These are phyloP conservation scores for Oophaga sylvatica DNA, from an alignment of 2,797 vertebrate genomes.

Conservation along the genomic window DNA sequence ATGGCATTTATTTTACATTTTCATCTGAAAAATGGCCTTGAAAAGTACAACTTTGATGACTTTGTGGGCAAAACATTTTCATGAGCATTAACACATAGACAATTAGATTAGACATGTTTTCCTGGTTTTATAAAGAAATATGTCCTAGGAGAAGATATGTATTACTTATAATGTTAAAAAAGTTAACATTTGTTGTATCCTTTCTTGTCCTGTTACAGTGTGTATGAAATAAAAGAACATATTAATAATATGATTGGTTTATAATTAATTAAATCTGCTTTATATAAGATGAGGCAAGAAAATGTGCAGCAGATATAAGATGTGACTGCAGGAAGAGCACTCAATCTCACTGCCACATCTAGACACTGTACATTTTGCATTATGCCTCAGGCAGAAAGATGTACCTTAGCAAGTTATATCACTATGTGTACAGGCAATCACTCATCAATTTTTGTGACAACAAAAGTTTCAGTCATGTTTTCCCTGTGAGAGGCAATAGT, in stretches of 20 bases:
- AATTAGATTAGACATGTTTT: too few species aligned
- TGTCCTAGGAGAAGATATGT: not conserved
- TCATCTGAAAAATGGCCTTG: too few species aligned
- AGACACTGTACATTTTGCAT: slow-evolving; percentile 43
- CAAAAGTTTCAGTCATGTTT: slow-evolving; percentile 54
- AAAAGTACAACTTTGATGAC: too few species aligned
- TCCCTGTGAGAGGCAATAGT: slow-evolving; percentile 46
- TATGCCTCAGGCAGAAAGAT: slow-evolving; percentile 57
- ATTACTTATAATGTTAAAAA: not conserved
- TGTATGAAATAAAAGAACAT: not conserved
- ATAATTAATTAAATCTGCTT: not conserved
- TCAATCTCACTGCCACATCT: slow-evolving; percentile 15
- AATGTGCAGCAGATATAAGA: not conserved
- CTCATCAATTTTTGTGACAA: slow-evolving; percentile 57
- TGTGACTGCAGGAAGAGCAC: slow-evolving; percentile 3
- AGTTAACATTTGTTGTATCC: not conserved
- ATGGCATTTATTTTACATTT: too few species aligned
- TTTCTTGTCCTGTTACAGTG: not conserved
- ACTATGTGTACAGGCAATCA: slow-evolving; percentile 53
- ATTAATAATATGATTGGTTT: not conserved
- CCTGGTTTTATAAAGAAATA: too few species aligned
- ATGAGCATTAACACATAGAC: too few species aligned
- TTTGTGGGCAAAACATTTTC: too few species aligned
- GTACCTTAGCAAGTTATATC: slow-evolving; percentile 48
- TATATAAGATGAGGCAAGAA: not conserved